Evolutionary conservation across 2,888 invertebrate species (phyloP).

Genomic region (Tenthredo distinguenda): DNA sequence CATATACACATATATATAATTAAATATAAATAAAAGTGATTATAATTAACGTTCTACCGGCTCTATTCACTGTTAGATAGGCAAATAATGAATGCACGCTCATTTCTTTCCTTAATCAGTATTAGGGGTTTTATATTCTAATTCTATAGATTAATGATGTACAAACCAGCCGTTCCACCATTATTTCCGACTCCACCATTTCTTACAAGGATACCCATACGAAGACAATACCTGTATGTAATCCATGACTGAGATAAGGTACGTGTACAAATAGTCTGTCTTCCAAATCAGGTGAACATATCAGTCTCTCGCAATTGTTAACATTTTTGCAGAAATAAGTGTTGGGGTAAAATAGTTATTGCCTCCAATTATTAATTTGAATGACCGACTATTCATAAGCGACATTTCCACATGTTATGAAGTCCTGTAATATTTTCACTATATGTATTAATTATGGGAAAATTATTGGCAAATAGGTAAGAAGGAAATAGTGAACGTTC

Average conservation of each 20-base stretch:
- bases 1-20: neutral
- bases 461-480: neutral
- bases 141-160: neutral
- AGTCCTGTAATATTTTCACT: neutral
- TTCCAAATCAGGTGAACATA: neutral
- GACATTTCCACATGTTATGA: neutral
- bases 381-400: neutral
- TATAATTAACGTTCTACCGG: neutral
- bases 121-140: neutral
- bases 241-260: neutral
- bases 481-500: neutral
- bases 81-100: neutral
- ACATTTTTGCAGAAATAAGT: neutral
- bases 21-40: slow-evolving; percentile 35
- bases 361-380: neutral
- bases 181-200: neutral
- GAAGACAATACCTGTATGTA: neutral
- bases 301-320: neutral
- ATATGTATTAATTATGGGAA: neutral
- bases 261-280: neutral
- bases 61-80: neutral
- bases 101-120: neutral
- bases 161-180: neutral
- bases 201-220: neutral
- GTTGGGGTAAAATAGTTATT: neutral